Base-by-base conservation (phyloP, 1,140 invertebrate genomes). In the Trichogramma pretiosum region DNA sequence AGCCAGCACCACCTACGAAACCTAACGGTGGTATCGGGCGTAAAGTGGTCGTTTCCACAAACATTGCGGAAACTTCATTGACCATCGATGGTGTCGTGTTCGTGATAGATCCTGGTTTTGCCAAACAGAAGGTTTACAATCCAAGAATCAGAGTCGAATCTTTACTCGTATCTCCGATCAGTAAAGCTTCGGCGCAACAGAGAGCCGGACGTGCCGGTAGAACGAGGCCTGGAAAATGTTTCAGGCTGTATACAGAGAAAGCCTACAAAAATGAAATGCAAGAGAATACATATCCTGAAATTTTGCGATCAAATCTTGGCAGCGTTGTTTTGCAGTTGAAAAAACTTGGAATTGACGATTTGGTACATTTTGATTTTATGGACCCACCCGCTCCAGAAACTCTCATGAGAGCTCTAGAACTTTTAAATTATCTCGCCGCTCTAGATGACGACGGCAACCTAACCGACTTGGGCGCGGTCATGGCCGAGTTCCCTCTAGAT, bases 51-150 rank as follows among this genome's bases (percentile, higher is more conserved):
- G 92, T 99, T 0, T 98, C 95, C 0, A 99, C 97, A 0, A 99
- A 99, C 65, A 99, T 99, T 57, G 97, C 97, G 0, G 97, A 99
- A 76, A 99, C 97, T 0, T 99, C 95, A 0, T 73, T 99, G 4
- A 99, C 97, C 1, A 99, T 99, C 60, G 97, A 99, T 64, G 97
- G 97, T 48, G 94, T 99, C n/a, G 96, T 99, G 5, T 99, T 98
- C 74, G 97, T 99, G 1, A 99, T 99, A 63, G 97, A 99, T 76
- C 95, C 97, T n/a, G 97, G 97, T 13, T 99, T 99, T 77, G 93
- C 95, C 1, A 99, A 99, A 69, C 97, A 99, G 69, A 99, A 98
- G 74, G 87, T 98, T 0, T 98, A 97, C 65, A 97, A 98, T 76
- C 94, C 94, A 10, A 77, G 93, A 59, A 96, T 97, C 60, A 79